phyloP scores from a whole-genome alignment of 2,888 invertebrate species.

The Ommatoiulus sabulosus region DNA sequence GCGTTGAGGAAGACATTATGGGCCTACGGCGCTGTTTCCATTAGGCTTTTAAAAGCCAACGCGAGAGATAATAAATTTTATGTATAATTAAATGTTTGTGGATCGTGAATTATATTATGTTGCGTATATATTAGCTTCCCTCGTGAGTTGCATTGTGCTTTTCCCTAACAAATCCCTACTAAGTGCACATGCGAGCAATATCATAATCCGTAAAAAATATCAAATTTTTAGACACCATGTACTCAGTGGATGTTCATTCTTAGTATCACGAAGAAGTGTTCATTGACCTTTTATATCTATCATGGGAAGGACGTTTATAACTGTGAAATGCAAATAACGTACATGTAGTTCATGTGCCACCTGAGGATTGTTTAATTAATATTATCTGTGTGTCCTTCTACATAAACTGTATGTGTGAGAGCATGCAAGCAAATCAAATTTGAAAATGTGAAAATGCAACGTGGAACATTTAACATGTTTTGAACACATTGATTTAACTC shows the following conservation, averaged over 20 bases:
- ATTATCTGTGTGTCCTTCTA: too few relatives aligned
- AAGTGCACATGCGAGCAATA: neutral
- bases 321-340: too few relatives aligned
- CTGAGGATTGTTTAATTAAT: too few relatives aligned
- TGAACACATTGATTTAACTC: too few relatives aligned
- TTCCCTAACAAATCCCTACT: neutral
- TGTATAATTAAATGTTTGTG: slow-evolving; percentile 34
- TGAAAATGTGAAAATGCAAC: too few relatives aligned
- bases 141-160: slow-evolving; percentile 5
- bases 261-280: too few relatives aligned
- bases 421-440: too few relatives aligned
- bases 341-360: too few relatives aligned
- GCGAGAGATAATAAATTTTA: slow-evolving; percentile 34
- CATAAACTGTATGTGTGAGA: too few relatives aligned
- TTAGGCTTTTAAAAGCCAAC: slow-evolving; percentile 14
- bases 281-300: too few relatives aligned
- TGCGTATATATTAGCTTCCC: slow-evolving; percentile 26
- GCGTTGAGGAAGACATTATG: slow-evolving; percentile 2
- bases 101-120: slow-evolving; percentile 12
- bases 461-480: too few relatives aligned
- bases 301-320: too few relatives aligned
- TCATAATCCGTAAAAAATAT: neutral
- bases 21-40: slow-evolving; percentile 20
- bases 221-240: neutral
- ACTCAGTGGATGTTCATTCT: neutral